Conservation (phyloP, 1,140 invertebrate genomes). For the Glossosoma conforme region DNA sequence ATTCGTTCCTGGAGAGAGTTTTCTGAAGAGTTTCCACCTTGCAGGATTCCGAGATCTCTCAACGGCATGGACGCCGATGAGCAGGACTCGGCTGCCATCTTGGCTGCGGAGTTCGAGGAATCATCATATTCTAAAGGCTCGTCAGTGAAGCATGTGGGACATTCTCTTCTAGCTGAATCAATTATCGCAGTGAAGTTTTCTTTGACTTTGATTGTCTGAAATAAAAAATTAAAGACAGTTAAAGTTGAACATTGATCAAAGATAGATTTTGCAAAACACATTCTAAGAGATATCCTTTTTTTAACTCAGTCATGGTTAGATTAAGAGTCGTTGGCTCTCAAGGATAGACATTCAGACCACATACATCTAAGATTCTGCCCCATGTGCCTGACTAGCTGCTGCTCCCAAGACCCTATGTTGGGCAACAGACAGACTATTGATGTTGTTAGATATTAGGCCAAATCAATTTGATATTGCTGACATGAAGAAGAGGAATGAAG, state of each 20-base stretch:
- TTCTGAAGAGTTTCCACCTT: conserved; percentile 20
- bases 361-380: not conserved
- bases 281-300: not conserved
- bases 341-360: not conserved
- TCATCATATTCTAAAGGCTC: not conserved
- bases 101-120: conserved; percentile 6
- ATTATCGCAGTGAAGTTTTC: conserved; percentile 12
- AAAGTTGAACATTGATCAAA: no score
- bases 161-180: not conserved
- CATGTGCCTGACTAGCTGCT: not conserved
- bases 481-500: no score
- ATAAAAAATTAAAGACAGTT: conserved; percentile 9
- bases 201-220: conserved; percentile 17
- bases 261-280: not conserved
- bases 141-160: not conserved
- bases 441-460: no score
- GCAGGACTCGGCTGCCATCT: conserved; percentile 12
- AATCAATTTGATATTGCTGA: no score
- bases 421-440: no score
- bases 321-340: not conserved
- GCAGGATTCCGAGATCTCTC: conserved; percentile 3
- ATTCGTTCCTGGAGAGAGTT: conserved; percentile 9
- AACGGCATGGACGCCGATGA: conserved; percentile 3
- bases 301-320: not conserved
- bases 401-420: no score